Base-by-base conservation (phyloP, 2,113 vertebrate species). In the Ceuthmochares aereus region DNA sequence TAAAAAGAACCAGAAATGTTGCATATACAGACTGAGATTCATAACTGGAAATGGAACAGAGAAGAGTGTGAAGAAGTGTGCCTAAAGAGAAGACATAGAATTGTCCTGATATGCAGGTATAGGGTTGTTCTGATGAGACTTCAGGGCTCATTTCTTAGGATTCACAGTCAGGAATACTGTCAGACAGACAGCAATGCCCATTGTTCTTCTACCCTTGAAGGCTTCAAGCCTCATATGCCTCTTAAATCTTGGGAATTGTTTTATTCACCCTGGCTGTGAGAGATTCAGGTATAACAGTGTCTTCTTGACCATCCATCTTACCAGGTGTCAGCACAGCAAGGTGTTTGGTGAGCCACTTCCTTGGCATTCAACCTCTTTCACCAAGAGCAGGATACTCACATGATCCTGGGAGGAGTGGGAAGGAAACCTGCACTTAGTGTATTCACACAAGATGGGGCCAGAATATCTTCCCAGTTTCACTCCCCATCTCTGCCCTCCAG, bases 161-260 rank as follows among this genome's bases (percentile, higher is more conserved):
- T 36, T 67, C 34, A 27, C 7, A 26, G 36, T 49, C 27, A 91
- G 55, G 54, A 74, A 40, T 6, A 23, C 25, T 6, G 42, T 8
- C 1, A 0, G 51, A 21, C 0, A 0, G 40, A 55, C 22, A 55
- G n/a, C 51, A n/a, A 11, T 22, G 30, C 26, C 22, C 3, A 0
- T 34, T 40, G 30, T 11, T 36, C n/a, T 90, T 67, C 36, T 32
- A 34, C 14, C 30, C 8, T 15, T 68, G 42, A 37, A 67, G 13
- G 17, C 32, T 63, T 87, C 29, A 40, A 67, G 73, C 17, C 7
- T 66, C n/a, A 52, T 40, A 75, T 70, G 49, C 42, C 8, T 45
- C 70, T 70, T 66, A 55, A 55, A 29, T 66, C n/a, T 59, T 49
- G 32, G 27, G 64, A 60, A 29, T 59, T 64, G 10, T n/a, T 59